phyloP scores from a whole-genome alignment of 1,140 invertebrate genomes.

The Mycetomoellerius zeteki region DNA sequence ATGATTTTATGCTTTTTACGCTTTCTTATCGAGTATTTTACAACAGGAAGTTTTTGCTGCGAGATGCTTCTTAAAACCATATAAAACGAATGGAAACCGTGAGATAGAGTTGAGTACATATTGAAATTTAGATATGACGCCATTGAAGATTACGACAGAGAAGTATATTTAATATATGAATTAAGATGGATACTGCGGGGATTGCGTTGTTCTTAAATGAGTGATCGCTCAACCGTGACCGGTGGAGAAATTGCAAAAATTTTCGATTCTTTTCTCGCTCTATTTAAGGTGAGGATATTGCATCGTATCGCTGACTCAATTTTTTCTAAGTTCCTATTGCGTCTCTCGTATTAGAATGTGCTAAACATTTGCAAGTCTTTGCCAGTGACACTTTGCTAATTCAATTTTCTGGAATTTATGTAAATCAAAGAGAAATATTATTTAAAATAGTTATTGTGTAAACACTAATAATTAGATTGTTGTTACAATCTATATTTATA shows the following conservation, averaged over 20 bases:
- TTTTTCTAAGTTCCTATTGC: constrained; percentile 1
- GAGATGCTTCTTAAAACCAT: neutral
- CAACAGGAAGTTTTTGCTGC: neutral
- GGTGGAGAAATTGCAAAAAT: constrained; percentile 46
- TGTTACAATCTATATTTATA: neutral
- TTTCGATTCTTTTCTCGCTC: constrained; percentile 42
- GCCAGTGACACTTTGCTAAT: neutral
- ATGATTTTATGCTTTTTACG: neutral
- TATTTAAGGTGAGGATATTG: constrained; percentile 37
- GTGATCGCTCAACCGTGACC: constrained; percentile 45
- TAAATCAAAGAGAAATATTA: neutral
- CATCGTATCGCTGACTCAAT: neutral
- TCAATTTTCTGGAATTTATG: neutral
- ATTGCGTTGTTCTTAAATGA: constrained; percentile 43
- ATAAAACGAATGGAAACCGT: constrained; percentile 5
- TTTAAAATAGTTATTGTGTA: neutral
- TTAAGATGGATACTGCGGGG: constrained; percentile 28
- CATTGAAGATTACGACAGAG: constrained; percentile 13
- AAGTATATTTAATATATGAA: constrained; percentile 16
- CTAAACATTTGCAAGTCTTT: neutral
- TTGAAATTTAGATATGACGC: constrained; percentile 24
- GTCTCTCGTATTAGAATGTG: neutral
- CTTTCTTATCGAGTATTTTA: neutral
- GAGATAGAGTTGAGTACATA: neutral
- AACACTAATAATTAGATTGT: neutral